A percentile compares a stretch with the other conserved stretches of the same genome.
Evolutionary conservation across 2,113 vertebrate genomes (phyloP).

Genomic region (Limnothrissa miodon): DNA sequence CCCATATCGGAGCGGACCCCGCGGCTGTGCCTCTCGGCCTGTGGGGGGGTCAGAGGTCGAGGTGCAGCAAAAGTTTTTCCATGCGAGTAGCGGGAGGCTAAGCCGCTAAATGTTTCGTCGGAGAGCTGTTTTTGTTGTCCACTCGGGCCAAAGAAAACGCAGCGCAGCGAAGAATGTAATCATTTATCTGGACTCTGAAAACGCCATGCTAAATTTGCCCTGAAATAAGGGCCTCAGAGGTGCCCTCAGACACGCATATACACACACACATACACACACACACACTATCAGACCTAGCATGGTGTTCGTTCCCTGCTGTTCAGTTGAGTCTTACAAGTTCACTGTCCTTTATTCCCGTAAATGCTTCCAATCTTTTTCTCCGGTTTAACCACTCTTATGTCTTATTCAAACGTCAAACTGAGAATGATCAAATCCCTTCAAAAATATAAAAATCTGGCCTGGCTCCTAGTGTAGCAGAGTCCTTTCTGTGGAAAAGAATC

Average conservation of each 20-base stretch:
- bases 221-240: constrained; percentile 40
- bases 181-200: constrained; percentile 31
- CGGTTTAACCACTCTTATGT: not conserved
- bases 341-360: not conserved
- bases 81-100: constrained; percentile 22
- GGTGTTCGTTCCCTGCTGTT: not conserved
- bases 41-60: constrained; percentile 17
- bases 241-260: constrained; percentile 15
- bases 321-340: not conserved
- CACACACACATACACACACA: not conserved
- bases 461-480: not conserved
- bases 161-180: constrained; percentile 32
- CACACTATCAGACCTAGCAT: not conserved
- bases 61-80: constrained; percentile 16
- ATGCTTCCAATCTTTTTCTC: not conserved
- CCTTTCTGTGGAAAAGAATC: not conserved
- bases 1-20: constrained; percentile 1
- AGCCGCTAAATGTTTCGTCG: constrained; percentile 37
- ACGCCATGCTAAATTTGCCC: constrained; percentile 40
- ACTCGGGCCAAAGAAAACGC: constrained; percentile 34
- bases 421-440: not conserved
- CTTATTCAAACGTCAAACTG: not conserved
- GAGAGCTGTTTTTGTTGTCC: constrained; percentile 38
- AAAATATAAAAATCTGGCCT: not conserved
- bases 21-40: constrained; percentile 17